These are phyloP conservation scores for Oxytorus armatus DNA, from an alignment of 2,888 invertebrate species.

Conservation along the genomic window DNA sequence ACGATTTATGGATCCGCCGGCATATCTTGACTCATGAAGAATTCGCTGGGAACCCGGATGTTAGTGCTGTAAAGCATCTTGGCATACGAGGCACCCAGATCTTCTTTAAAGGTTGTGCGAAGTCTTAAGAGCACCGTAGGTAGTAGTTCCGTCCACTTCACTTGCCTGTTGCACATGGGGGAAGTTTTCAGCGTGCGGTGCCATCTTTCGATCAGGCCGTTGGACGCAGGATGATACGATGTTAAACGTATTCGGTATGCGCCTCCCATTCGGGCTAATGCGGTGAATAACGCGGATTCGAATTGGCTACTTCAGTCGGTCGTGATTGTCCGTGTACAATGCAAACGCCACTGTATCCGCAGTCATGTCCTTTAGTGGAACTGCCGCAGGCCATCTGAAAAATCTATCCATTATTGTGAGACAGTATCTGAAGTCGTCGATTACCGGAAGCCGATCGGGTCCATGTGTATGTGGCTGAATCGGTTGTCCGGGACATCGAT, in stretches of 20 bases:
- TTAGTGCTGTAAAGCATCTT: conserved; percentile 59
- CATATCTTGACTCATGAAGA: conserved; percentile 18
- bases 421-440: too few species aligned
- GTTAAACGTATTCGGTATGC: conserved; percentile 25
- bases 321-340: conserved; percentile 22
- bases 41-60: conserved; percentile 34
- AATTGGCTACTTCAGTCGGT: conserved; percentile 41
- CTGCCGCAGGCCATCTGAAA: too few species aligned
- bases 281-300: conserved; percentile 30
- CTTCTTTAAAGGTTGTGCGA: conserved; percentile 58
- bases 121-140: conserved; percentile 41
- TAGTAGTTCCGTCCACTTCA: conserved; percentile 28
- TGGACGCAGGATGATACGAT: conserved; percentile 36
- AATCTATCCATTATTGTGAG: too few species aligned
- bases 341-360: too few species aligned
- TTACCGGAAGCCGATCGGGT: too few species aligned
- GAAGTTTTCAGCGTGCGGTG: conserved; percentile 45
- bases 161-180: conserved; percentile 17
- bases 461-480: too few species aligned
- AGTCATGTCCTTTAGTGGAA: too few species aligned
- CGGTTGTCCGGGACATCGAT: too few species aligned
- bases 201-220: conserved; percentile 45
- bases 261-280: conserved; percentile 9
- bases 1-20: conserved; percentile 28
- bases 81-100: conserved; percentile 57